Conservation (phyloP, 2,888 invertebrate genomes). For the Drosophila maculinotata region DNA sequence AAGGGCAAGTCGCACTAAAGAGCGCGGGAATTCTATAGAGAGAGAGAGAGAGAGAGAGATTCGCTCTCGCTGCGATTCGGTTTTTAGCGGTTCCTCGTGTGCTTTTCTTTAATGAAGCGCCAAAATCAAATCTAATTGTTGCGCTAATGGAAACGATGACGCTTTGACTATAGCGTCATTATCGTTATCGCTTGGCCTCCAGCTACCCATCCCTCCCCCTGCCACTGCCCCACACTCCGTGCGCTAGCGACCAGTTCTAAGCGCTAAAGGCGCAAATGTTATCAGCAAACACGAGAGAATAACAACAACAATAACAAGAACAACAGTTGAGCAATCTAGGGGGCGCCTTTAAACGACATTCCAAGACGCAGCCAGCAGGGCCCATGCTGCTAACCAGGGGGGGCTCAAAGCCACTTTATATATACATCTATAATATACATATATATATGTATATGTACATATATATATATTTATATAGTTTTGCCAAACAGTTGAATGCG, state of each 20-base stretch:
- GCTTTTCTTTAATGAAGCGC: slow-evolving; percentile 61
- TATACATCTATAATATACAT: neutral
- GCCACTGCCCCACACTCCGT: slow-evolving; percentile 1
- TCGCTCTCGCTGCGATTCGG: slow-evolving; percentile 1
- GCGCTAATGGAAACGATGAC: slow-evolving; percentile 60
- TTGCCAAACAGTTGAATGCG: slow-evolving; percentile 61
- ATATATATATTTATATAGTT: slow-evolving; percentile 13
- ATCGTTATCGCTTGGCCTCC: too few relatives aligned
- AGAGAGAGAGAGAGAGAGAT: neutral
- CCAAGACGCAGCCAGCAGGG: slow-evolving; percentile 40
- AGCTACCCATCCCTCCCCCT: slow-evolving; percentile 5
- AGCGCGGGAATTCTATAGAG: slow-evolving; percentile 1
- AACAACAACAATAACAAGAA: slow-evolving; percentile 31
- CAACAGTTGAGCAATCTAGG: slow-evolving; percentile 36
- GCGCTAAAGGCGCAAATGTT: slow-evolving; percentile 72
- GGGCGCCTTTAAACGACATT: slow-evolving; percentile 60
- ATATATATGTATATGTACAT: neutral
- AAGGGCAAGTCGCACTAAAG: slow-evolving; percentile 58
- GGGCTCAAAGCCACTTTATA: slow-evolving; percentile 14
- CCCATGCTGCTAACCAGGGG: slow-evolving; percentile 33
- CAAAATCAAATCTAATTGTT: slow-evolving; percentile 68
- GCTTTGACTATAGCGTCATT: slow-evolving; percentile 67
- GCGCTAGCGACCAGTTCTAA: slow-evolving; percentile 36
- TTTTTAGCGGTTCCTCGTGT: slow-evolving; percentile 38
- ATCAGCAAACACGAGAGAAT: slow-evolving; percentile 63